Evolutionary conservation across 2,888 invertebrate species (phyloP).

Genomic region (Drosophila yooni): DNA sequence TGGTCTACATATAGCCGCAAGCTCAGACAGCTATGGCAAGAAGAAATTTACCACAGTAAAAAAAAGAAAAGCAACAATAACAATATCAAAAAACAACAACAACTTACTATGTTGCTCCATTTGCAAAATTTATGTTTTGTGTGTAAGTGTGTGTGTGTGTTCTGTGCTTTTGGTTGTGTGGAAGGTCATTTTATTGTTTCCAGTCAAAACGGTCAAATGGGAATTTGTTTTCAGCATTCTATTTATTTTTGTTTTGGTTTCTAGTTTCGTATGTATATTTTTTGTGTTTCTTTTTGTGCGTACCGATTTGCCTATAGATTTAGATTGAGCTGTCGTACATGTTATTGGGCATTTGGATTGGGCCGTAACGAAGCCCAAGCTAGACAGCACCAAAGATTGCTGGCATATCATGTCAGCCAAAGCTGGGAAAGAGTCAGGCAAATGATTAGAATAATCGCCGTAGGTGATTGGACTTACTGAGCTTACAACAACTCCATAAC

Average conservation of each 20-base stretch:
- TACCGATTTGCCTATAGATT: conserved; percentile 65
- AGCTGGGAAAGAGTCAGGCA: conserved; percentile 31
- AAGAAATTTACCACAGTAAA: conserved; percentile 35
- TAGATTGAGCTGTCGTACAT: conserved; percentile 78
- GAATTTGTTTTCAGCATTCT: conserved; percentile 70
- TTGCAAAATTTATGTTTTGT: conserved; percentile 73
- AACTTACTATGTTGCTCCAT: conserved; percentile 71
- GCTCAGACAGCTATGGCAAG: conserved; percentile 21
- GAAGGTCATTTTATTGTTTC: conserved; percentile 76
- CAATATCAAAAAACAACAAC: conserved; percentile 17
- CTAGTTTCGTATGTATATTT: not conserved
- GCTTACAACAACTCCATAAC: conserved; percentile 26
- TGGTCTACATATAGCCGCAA: conserved; percentile 22
- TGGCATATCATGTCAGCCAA: conserved; percentile 40
- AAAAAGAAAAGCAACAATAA: conserved; percentile 29
- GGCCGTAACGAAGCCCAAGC: conserved; percentile 31
- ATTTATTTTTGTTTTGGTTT: conserved; percentile 4
- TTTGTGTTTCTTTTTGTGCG: conserved; percentile 12
- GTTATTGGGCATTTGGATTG: conserved; percentile 53
- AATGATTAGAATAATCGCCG: conserved; percentile 79
- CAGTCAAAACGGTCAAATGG: conserved; percentile 77
- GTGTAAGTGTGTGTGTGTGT: conserved; percentile 18
- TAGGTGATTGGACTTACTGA: conserved; percentile 64
- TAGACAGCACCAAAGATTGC: conserved; percentile 30
- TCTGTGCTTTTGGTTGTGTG: conserved; percentile 20